Evolutionary conservation across 2,888 invertebrate genomes (phyloP).

Genomic region (Sminthurides aquaticus): DNA sequence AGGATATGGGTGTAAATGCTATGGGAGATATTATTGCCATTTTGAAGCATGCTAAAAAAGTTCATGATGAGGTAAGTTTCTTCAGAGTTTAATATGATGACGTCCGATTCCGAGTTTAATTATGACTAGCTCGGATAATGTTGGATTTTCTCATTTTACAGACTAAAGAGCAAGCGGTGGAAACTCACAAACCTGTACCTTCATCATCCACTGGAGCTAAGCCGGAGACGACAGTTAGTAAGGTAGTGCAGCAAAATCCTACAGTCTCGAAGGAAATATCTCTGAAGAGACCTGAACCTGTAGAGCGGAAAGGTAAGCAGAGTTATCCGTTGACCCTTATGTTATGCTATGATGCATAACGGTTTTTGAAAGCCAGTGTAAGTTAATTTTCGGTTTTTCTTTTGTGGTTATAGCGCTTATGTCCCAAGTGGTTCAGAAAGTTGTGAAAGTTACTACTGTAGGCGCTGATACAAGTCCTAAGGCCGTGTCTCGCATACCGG

Average conservation of each 20-base stretch:
- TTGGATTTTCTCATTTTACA: neutral
- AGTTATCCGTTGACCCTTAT: too few relatives aligned
- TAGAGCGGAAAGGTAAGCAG: neutral
- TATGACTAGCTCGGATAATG: neutral
- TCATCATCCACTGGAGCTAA: neutral
- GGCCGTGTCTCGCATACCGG: too few relatives aligned
- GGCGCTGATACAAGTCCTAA: neutral
- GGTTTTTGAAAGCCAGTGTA: neutral
- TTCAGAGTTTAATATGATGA: neutral
- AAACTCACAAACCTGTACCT: conserved; percentile 25
- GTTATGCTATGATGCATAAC: too few relatives aligned
- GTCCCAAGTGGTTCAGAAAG: too few relatives aligned
- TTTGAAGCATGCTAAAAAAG: conserved; percentile 55
- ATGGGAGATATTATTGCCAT: conserved; percentile 53
- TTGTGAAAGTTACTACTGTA: neutral
- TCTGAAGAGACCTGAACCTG: neutral
- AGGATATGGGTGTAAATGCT: conserved; percentile 73
- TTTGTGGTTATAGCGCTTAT: too few relatives aligned
- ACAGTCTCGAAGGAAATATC: too few relatives aligned
- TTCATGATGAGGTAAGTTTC: conserved; percentile 50
- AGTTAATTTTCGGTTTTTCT: too few relatives aligned
- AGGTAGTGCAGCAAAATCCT: too few relatives aligned
- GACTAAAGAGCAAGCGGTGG: conserved; percentile 35
- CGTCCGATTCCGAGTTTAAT: neutral
- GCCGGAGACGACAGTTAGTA: too few relatives aligned